Evolutionary conservation across 2,113 vertebrate species (phyloP).

Genomic region (Psittacula cyanocephala): DNA sequence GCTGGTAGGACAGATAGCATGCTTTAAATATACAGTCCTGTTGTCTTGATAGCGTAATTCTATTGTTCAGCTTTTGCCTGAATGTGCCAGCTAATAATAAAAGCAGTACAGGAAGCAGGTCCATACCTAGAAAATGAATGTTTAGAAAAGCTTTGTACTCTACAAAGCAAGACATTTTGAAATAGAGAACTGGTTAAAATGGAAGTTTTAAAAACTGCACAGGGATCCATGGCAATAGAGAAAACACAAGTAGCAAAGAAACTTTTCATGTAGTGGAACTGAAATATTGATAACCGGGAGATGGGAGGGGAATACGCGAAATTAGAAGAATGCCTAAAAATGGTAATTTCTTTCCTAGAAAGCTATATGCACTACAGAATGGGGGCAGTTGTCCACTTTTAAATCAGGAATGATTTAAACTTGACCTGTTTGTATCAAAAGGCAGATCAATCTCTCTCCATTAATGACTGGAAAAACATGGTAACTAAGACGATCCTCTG

Average conservation of each 20-base stretch:
- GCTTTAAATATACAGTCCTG: conserved; percentile 60
- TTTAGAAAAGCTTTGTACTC: conserved; percentile 7
- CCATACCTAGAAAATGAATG: neutral
- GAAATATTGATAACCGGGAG: neutral
- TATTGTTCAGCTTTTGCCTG: conserved; percentile 44
- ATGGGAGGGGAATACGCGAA: neutral
- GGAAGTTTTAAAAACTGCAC: neutral
- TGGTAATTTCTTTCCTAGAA: neutral
- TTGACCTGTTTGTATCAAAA: neutral
- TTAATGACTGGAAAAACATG: neutral
- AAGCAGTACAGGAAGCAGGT: neutral
- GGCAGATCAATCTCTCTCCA: neutral
- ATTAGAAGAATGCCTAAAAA: neutral
- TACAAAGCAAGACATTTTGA: neutral
- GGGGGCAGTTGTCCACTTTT: neutral
- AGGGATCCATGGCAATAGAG: neutral
- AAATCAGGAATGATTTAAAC: neutral
- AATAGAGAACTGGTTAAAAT: conserved; percentile 7
- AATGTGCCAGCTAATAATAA: conserved; percentile 2
- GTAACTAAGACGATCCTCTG: neutral
- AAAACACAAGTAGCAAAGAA: neutral
- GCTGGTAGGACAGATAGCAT: neutral
- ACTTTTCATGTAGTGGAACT: neutral
- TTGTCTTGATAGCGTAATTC: conserved; percentile 35
- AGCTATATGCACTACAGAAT: neutral